phyloP scores from a whole-genome alignment of 2,113 vertebrate genomes.

The Rostratula benghalensis region DNA sequence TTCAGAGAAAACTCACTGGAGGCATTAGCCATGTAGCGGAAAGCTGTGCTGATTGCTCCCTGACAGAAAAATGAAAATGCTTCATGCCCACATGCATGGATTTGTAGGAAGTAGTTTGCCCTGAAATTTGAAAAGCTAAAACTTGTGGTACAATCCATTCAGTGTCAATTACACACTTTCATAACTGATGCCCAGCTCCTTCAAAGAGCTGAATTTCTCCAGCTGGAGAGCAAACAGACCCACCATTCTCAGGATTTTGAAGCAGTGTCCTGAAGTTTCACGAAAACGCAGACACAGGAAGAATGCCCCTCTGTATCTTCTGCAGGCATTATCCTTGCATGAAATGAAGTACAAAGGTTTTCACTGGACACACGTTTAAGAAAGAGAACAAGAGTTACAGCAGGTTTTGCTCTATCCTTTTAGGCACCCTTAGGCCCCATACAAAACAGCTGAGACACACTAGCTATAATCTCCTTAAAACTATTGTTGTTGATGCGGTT shows the following conservation, averaged over 20 bases:
- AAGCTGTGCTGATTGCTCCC: background rate
- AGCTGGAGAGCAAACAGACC: background rate
- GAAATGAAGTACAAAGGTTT: background rate
- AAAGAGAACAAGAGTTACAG: background rate
- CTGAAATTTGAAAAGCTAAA: background rate
- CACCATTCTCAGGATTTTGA: background rate
- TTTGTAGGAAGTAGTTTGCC: background rate
- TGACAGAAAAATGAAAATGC: background rate
- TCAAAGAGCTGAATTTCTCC: background rate
- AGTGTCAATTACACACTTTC: background rate
- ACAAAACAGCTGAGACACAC: background rate
- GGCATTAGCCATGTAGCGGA: background rate
- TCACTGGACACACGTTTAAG: background rate
- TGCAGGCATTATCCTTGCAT: background rate
- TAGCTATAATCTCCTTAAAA: background rate
- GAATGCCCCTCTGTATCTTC: background rate
- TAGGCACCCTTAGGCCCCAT: background rate
- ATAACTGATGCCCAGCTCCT: background rate
- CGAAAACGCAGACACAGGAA: background rate
- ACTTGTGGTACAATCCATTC: background rate
- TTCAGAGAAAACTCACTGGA: background rate
- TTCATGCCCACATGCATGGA: background rate
- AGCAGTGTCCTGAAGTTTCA: background rate
- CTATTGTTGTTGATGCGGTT: background rate
- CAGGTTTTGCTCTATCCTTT: background rate